phyloP scores from a whole-genome alignment of 1,140 invertebrate genomes.

The Hestina assimilis region DNA sequence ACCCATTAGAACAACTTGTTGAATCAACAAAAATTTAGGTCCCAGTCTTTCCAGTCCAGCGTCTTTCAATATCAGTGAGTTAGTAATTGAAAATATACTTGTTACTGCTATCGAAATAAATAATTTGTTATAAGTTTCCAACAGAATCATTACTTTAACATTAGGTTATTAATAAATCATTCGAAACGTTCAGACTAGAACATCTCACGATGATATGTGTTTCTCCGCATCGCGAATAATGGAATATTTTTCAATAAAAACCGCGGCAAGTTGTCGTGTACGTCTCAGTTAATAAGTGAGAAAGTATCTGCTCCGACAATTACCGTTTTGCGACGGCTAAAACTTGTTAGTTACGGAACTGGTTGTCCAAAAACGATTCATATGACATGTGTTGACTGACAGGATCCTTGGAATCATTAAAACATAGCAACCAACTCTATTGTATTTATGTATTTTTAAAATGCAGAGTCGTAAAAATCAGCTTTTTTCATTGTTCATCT shows the following conservation, averaged over 20 bases:
- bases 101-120: too few species aligned
- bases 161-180: background rate
- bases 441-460: too few species aligned
- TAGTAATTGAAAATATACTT: too few species aligned
- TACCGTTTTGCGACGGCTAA: slow-evolving; percentile 40
- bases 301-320: slow-evolving; percentile 36
- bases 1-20: too few species aligned
- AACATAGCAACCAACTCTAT: too few species aligned
- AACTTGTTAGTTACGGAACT: slow-evolving; percentile 46
- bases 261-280: slow-evolving; percentile 12
- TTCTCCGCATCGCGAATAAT: slow-evolving; percentile 32
- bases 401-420: background rate
- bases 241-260: slow-evolving; percentile 34
- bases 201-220: slow-evolving; percentile 32
- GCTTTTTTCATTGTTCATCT: too few species aligned
- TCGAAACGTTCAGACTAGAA: slow-evolving; percentile 5
- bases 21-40: too few species aligned
- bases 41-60: too few species aligned
- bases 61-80: too few species aligned
- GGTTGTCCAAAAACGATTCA: slow-evolving; percentile 32
- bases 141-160: too few species aligned
- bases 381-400: slow-evolving; percentile 6
- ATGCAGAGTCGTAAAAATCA: too few species aligned
- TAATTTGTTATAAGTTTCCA: too few species aligned
- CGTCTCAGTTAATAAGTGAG: slow-evolving; percentile 37